A percentile compares a stretch with the other conserved stretches of the same genome.
Conservation (phyloP, 2,888 invertebrate species). For the Stenotaenia linearis region DNA sequence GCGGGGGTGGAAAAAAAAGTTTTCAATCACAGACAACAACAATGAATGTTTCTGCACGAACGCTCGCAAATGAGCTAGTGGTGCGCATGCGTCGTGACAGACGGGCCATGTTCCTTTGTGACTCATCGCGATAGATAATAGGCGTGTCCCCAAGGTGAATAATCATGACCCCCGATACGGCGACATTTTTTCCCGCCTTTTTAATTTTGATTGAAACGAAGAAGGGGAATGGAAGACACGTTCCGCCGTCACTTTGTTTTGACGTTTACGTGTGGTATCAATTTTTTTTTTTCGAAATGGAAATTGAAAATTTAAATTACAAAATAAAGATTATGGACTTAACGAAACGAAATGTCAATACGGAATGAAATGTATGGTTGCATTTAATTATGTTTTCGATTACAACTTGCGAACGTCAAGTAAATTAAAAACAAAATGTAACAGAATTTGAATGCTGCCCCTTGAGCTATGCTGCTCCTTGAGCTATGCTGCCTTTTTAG, state of each 20-base stretch:
- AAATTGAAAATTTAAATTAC: not conserved
- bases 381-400: not conserved
- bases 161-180: slow-evolving; percentile 21
- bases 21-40: slow-evolving; percentile 34
- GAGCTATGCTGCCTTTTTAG: no score
- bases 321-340: not conserved
- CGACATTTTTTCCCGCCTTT: not conserved
- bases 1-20: slow-evolving; percentile 26
- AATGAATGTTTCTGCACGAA: slow-evolving; percentile 34
- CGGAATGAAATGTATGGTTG: not conserved
- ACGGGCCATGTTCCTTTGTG: slow-evolving; percentile 30
- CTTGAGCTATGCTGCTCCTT: not conserved
- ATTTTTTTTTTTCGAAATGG: not conserved
- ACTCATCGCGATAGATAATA: slow-evolving; percentile 31
- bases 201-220: not conserved
- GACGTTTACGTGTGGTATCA: not conserved
- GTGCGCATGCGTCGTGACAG: slow-evolving; percentile 14
- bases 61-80: slow-evolving; percentile 30
- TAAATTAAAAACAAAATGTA: not conserved
- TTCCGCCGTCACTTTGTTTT: not conserved
- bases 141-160: slow-evolving; percentile 32
- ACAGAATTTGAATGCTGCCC: not conserved
- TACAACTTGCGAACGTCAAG: not conserved
- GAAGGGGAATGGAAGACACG: not conserved
- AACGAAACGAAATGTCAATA: not conserved